Evolutionary conservation across 2,113 vertebrate species (phyloP), one percentile per base, ranked within the genome.

Genomic region (Myotis davidii): DNA sequence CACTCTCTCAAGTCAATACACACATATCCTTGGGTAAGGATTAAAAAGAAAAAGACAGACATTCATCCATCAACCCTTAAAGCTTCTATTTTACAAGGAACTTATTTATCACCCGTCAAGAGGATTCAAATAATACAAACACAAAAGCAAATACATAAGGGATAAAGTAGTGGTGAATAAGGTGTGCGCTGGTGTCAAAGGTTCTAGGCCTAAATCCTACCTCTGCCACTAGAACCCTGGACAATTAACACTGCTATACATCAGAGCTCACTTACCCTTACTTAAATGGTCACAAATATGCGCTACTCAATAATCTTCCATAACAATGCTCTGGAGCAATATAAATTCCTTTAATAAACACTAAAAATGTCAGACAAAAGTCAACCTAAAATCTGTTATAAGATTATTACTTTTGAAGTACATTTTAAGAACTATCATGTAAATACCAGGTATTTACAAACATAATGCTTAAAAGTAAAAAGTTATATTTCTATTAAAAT

Each of bases 331-430:
- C 70, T 64, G 23, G 94, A 85, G 59, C 52, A 93, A 90, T 0
- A 91, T 34, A 96, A 83, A 78, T 84, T 92, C 67, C 69, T 91
- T 91, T 85, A 74, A 50, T 8, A 17, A 54, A 94, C 27, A 91
- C 21, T 9, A 50, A 87, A 94, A 90, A 88, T 87, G 74, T 83
- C 61, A 78, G 9, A 69, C 5, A 56, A 39, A 72, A 94, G 42
- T 50, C 39, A 85, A 84, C 18, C n/a, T 77, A 73, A 86, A 94
- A 82, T 89, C 9, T 39, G 82, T 65, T 50, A 21, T 17, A 83
- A 83, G 32, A 69, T 86, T 78, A 79, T 89, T 90, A 48, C 32
- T 73, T 85, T 72, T 56, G 77, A 96, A 95, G 81, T 39, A 85
- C 32, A 64, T 73, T 72, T 84, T 67, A 85, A 93, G 9, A 96